These are phyloP conservation scores for Perognathus longimembris DNA, from an alignment of 2,113 vertebrate species.

Conservation along the genomic window DNA sequence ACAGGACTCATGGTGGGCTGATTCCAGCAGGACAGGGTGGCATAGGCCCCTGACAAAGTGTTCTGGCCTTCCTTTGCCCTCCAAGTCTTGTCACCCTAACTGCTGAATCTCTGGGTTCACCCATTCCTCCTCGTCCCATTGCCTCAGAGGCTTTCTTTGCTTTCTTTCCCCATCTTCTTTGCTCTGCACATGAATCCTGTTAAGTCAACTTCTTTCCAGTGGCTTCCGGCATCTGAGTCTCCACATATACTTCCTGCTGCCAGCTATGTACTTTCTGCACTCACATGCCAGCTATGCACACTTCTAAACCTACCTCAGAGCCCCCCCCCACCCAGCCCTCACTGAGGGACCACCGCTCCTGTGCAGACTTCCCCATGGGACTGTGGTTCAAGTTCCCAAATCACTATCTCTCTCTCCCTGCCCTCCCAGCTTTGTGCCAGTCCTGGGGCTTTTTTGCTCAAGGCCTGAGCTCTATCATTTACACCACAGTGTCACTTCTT, in stretches of 20 bases:
- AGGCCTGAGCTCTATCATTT: too few relatives aligned
- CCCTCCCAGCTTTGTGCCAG: not conserved
- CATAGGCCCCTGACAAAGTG: rapidly evolving
- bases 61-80: not conserved
- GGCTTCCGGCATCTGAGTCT: too few relatives aligned
- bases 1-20: not conserved
- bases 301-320: not conserved
- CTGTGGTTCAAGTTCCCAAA: not conserved
- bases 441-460: too few relatives aligned
- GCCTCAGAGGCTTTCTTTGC: not conserved
- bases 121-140: not conserved
- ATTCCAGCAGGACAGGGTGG: not conserved
- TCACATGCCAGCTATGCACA: not conserved
- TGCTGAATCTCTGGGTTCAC: not conserved
- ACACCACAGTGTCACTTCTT: too few relatives aligned
- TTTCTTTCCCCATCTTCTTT: not conserved
- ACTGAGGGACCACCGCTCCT: not conserved
- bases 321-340: rapidly evolving
- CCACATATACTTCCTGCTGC: rapidly evolving
- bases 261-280: not conserved
- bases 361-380: not conserved
- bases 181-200: too few relatives aligned
- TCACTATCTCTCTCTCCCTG: not conserved
- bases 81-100: not conserved
- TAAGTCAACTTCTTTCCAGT: too few relatives aligned